These are phyloP conservation scores for Anolis sagrei DNA, from an alignment of 2,113 vertebrate species.

Conservation along the genomic window DNA sequence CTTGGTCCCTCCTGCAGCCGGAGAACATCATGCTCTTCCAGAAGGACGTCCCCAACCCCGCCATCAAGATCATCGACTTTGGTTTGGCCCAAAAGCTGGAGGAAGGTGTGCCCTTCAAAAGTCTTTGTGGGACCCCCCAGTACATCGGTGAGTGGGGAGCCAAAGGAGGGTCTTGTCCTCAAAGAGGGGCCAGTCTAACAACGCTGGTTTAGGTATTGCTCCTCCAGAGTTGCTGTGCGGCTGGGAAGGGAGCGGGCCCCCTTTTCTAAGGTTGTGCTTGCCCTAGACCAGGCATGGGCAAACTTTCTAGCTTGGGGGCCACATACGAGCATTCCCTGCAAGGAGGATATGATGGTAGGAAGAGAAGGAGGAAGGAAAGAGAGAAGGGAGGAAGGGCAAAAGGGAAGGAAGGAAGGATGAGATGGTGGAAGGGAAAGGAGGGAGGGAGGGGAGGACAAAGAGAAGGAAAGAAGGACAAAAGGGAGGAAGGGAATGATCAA, in stretches of 20 bases:
- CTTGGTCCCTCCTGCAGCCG: conserved; percentile 61
- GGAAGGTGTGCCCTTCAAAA: conserved; percentile 73
- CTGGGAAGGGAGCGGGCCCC: not conserved
- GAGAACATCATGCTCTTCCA: conserved; percentile 84
- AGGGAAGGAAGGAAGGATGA: too few species aligned
- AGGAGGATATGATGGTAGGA: too few species aligned
- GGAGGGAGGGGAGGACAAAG: too few species aligned
- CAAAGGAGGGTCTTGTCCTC: not conserved
- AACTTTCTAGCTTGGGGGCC: too few species aligned
- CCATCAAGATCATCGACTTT: conserved; percentile 83
- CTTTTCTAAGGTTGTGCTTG: not conserved
- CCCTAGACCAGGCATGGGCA: too few species aligned
- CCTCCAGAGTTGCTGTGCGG: not conserved
- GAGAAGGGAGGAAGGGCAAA: too few species aligned
- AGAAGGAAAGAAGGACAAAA: too few species aligned
- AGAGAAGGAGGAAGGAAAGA: too few species aligned
- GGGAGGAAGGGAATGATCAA: too few species aligned
- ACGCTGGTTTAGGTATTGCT: not conserved
- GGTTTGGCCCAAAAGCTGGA: conserved; percentile 78
- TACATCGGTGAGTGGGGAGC: conserved; percentile 79
- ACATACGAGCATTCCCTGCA: too few species aligned
- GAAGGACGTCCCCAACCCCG: conserved; percentile 67
- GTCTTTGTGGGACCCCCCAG: conserved; percentile 85
- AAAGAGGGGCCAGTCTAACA: too few species aligned
- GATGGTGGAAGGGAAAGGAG: too few species aligned